phyloP scores from a whole-genome alignment of 2,888 invertebrate genomes.

The Drosophila vallismaia region DNA sequence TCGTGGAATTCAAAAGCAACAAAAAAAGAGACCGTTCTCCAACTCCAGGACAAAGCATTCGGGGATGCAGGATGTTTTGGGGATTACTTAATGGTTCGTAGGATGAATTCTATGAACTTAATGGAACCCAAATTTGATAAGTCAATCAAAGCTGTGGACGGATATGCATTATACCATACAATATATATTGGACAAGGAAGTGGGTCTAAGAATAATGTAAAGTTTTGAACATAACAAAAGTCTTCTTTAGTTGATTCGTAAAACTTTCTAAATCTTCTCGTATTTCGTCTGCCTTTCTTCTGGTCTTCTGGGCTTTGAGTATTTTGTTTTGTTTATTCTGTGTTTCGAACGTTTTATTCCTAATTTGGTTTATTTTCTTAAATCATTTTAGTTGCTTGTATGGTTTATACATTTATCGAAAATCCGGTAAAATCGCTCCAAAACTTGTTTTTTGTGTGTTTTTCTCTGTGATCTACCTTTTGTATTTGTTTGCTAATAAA shows the following conservation, averaged over 20 bases:
- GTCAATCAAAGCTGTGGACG: slow-evolving; percentile 70
- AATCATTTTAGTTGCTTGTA: slow-evolving; percentile 44
- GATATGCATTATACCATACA: slow-evolving; percentile 68
- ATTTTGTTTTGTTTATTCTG: slow-evolving; percentile 25
- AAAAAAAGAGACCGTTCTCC: slow-evolving; percentile 39
- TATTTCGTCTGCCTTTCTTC: not conserved
- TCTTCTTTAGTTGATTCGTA: slow-evolving; percentile 54
- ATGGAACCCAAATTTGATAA: slow-evolving; percentile 16
- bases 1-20: slow-evolving; percentile 18
- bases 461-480: slow-evolving; percentile 39
- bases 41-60: slow-evolving; percentile 27
- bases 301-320: slow-evolving; percentile 23
- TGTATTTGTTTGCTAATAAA: slow-evolving; percentile 62
- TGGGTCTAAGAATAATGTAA: slow-evolving; percentile 21
- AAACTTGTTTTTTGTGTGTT: slow-evolving; percentile 69
- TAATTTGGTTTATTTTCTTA: slow-evolving; percentile 29
- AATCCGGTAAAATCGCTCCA: slow-evolving; percentile 82
- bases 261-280: slow-evolving; percentile 70
- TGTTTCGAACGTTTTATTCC: slow-evolving; percentile 38
- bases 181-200: slow-evolving; percentile 48
- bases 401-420: slow-evolving; percentile 72
- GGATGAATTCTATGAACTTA: slow-evolving; percentile 17
- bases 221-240: slow-evolving; percentile 2
- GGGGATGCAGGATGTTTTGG: not conserved
- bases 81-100: not conserved